Evolutionary conservation across 2,113 vertebrate species (phyloP).

Genomic region (Corythoichthys haematopterus): DNA sequence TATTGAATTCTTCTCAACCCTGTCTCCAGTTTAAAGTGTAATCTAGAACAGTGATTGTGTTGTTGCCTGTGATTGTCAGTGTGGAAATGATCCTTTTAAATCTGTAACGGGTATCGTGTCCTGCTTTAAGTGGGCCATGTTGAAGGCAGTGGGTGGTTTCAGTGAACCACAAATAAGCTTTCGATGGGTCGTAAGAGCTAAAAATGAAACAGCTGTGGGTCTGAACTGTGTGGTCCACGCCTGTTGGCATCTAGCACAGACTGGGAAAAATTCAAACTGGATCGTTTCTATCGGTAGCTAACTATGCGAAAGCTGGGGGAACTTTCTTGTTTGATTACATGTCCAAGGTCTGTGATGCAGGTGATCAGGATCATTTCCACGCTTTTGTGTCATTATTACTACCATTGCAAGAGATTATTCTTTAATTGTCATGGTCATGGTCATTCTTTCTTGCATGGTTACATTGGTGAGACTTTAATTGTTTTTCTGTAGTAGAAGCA

Average conservation of each 20-base stretch:
- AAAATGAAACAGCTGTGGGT: conserved; percentile 36
- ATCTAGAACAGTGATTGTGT: conserved; percentile 29
- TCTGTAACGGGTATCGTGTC: conserved; percentile 15
- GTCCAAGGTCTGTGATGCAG: too few species aligned
- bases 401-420: too few species aligned
- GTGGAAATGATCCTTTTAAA: conserved; percentile 51
- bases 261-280: background rate
- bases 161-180: conserved; percentile 28
- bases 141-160: conserved; percentile 26
- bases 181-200: conserved; percentile 19
- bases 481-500: too few species aligned
- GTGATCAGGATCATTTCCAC: too few species aligned
- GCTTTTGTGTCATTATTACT: too few species aligned
- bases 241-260: conserved; percentile 1
- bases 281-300: background rate
- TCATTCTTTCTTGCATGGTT: too few species aligned
- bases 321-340: background rate
- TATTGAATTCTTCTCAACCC: conserved; percentile 31
- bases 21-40: conserved; percentile 19
- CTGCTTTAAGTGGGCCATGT: background rate
- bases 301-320: background rate
- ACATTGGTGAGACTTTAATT: too few species aligned
- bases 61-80: conserved; percentile 34
- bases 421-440: too few species aligned
- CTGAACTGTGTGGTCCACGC: conserved; percentile 31